A percentile compares a stretch with the other conserved stretches of the same genome.
phyloP scores from a whole-genome alignment of 2,113 vertebrate species.

The Lampris incognitus region DNA sequence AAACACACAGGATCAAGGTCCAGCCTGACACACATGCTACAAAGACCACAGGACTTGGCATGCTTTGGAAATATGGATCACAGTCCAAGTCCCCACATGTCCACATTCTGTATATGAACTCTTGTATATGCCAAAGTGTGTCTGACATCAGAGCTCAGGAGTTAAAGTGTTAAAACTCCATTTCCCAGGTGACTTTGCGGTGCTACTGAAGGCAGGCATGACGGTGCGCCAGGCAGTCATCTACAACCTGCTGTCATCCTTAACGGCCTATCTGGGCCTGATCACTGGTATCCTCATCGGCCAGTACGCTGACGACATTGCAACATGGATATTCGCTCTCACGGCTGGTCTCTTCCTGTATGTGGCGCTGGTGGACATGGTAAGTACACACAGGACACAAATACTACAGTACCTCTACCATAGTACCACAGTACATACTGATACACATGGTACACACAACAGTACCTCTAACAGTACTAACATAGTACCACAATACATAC shows the following conservation, averaged over 20 bases:
- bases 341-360: conserved; percentile 98
- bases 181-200: conserved; percentile 92
- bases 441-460: too few species aligned
- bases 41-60: too few species aligned
- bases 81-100: too few species aligned
- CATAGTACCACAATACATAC: too few species aligned
- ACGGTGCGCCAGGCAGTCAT: conserved; percentile 95
- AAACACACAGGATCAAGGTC: too few species aligned
- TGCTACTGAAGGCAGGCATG: conserved; percentile 96
- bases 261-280: conserved; percentile 95
- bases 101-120: too few species aligned
- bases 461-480: too few species aligned
- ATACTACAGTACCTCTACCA: too few species aligned
- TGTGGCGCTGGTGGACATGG: conserved; percentile 98
- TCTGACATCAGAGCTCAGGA: not conserved
- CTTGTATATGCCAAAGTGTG: not conserved
- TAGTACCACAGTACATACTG: too few species aligned
- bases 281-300: conserved; percentile 93
- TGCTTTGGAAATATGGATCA: too few species aligned
- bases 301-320: conserved; percentile 94
- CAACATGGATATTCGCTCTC: conserved; percentile 97
- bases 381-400: conserved; percentile 74
- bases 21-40: too few species aligned
- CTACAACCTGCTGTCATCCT: conserved; percentile 94
- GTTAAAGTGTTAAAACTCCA: not conserved